Evolutionary conservation across 2,797 vertebrate genomes (phyloP).

Genomic region (Megaceryle alcyon): DNA sequence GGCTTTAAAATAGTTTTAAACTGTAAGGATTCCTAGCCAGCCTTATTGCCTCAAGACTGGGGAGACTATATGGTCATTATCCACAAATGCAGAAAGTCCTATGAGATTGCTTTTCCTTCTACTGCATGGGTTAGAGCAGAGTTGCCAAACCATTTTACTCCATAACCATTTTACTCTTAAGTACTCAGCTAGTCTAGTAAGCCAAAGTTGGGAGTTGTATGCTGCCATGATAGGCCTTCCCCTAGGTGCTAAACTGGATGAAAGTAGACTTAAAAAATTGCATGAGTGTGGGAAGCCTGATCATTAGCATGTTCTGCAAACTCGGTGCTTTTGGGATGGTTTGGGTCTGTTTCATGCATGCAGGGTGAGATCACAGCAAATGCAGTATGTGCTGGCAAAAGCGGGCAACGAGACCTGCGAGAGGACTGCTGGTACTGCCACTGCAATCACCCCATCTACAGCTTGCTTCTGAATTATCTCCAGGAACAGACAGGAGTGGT

Average conservation of each 20-base stretch:
- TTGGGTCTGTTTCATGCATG: not conserved
- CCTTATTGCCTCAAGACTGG: not conserved
- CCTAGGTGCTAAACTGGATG: not conserved
- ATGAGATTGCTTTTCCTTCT: not conserved
- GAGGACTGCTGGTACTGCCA: not conserved
- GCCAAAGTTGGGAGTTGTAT: not conserved
- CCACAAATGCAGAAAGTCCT: not conserved
- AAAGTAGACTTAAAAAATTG: not conserved
- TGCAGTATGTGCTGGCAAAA: not conserved
- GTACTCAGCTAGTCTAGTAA: not conserved
- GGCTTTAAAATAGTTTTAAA: not conserved
- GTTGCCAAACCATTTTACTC: not conserved
- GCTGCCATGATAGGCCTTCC: not conserved
- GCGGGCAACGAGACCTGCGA: not conserved
- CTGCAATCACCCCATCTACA: not conserved
- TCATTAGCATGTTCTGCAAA: not conserved
- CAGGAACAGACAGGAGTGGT: not conserved
- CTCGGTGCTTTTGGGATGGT: not conserved
- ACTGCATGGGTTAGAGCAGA: not conserved
- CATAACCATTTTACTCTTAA: not conserved
- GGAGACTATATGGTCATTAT: not conserved
- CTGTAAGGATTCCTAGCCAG: not conserved
- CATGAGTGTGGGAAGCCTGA: not conserved
- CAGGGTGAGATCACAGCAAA: not conserved
- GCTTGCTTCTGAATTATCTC: not conserved